A percentile compares a stretch with the other conserved stretches of the same genome.
These are phyloP conservation scores for Sycophaga agraensis DNA, from an alignment of 1,140 invertebrate genomes.

Conservation along the genomic window DNA sequence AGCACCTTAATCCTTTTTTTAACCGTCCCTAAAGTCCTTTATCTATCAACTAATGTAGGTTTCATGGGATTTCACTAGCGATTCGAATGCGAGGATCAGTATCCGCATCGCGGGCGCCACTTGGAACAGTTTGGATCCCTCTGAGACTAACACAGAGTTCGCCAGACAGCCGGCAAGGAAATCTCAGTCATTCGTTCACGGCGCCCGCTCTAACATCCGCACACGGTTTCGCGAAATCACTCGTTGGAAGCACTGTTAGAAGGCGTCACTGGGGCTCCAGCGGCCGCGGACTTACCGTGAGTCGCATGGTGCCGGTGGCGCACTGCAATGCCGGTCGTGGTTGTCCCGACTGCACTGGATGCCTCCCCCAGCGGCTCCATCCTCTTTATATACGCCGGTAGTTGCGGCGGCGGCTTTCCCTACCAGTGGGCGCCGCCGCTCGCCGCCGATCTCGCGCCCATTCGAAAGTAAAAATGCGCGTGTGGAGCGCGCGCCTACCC, in stretches of 20 bases:
- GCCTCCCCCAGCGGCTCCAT: slow-evolving; percentile 45
- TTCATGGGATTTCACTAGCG: too few species aligned
- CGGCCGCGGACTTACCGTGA: slow-evolving; percentile 45
- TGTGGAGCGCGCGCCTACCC: slow-evolving; percentile 2
- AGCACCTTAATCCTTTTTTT: too few species aligned
- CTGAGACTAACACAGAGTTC: too few species aligned
- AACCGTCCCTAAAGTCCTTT: too few species aligned
- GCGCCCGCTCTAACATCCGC: slow-evolving; percentile 72
- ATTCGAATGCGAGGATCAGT: too few species aligned
- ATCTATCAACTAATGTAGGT: too few species aligned
- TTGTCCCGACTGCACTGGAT: slow-evolving; percentile 52
- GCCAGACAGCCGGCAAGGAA: too few species aligned
- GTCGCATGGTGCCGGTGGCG: slow-evolving; percentile 43
- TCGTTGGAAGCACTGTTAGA: too few species aligned
- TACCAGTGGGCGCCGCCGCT: slow-evolving; percentile 26
- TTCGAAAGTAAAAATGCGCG: slow-evolving; percentile 41
- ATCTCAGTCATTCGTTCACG: too few species aligned
- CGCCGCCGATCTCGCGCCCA: slow-evolving; percentile 36
- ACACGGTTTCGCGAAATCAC: slow-evolving; percentile 68
- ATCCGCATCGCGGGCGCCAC: too few species aligned
- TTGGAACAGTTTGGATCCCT: too few species aligned
- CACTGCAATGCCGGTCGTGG: slow-evolving; percentile 30
- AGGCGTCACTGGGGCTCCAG: too few species aligned
- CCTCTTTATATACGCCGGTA: slow-evolving; percentile 51
- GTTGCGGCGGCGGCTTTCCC: slow-evolving; percentile 39